Conservation (phyloP, 2,113 vertebrate species). For the Chamaetylas fuelleborni region DNA sequence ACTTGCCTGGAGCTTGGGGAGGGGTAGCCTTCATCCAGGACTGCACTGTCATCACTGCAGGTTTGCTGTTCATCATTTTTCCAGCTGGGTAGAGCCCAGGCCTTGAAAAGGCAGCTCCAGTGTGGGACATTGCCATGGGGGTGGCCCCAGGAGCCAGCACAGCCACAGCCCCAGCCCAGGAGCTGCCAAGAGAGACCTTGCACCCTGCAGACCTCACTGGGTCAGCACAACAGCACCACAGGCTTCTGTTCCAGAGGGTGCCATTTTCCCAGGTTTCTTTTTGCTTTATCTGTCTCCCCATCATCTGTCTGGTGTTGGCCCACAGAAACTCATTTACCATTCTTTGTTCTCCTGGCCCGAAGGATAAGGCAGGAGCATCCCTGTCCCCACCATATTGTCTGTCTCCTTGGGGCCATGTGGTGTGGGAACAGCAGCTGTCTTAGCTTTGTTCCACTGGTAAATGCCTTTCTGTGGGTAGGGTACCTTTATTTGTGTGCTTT, state of each 20-base stretch:
- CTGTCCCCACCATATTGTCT: no score
- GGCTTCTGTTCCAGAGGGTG: fast-evolving
- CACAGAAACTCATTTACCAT: not conserved
- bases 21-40: fast-evolving
- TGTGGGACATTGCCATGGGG: no score
- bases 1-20: not conserved
- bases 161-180: not conserved
- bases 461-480: not conserved
- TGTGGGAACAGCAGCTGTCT: not conserved
- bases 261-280: not conserved
- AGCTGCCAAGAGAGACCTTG: not conserved
- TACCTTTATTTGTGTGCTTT: not conserved
- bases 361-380: fast-evolving
- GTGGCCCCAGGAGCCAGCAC: not conserved
- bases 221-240: fast-evolving
- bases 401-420: not conserved
- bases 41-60: not conserved
- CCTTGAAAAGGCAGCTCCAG: not conserved
- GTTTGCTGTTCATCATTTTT: no score
- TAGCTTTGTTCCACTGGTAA: not conserved
- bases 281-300: not conserved
- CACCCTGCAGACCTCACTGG: not conserved
- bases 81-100: not conserved
- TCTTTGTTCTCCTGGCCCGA: not conserved
- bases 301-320: fast-evolving